Evolutionary conservation across 2,888 invertebrate genomes (phyloP), one percentile per base, ranked within the genome.

Genomic region (Drosophila mulleri): DNA sequence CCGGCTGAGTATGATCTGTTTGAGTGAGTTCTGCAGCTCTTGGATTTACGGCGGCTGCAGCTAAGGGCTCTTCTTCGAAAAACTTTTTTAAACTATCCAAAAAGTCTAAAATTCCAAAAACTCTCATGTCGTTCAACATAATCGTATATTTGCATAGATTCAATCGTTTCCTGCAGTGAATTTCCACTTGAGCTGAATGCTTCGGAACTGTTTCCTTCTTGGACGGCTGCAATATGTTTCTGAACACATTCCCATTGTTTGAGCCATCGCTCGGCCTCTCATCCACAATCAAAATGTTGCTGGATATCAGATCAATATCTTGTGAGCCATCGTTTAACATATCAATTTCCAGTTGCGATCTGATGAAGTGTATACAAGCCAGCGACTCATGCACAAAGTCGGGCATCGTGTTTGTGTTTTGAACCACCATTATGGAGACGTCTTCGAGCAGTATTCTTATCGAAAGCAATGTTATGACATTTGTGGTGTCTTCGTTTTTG

Each of bases 51-150:
- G 78, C 61, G 6, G 72, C 50, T n/a, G 76, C 60, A 47, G 73
- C 72, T n/a, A 78, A 56, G 0, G 83, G 79, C 12, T 90, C 84
- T 63, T 93, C 94, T 91, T 95, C 94, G 59, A 98, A 94, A 93
- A 98, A 98, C 90, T 97, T 96, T 81, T 95, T 94, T 0, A 97
- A 95, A 9, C 96, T 95, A 92, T 98, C 96, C 95, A 98, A 96
- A 97, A 98, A 99, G 93, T 98, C 98, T 83, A 98, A 94, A 75
- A 98, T 96, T 1, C 97, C 97, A 95, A 98, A 98, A 66, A 99
- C 93, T 44, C 98, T 94, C 98, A 98, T 98, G 92, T 98, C 98
- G 93, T 98, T 98, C 61, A 99, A 94, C 52, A 98, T 94, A 73
- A 98, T 95, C 2, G 98, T 98, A 88, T 98, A 97, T 78, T 97